phyloP scores from a whole-genome alignment of 2,113 vertebrate species.

The Circaetus cinerascens region DNA sequence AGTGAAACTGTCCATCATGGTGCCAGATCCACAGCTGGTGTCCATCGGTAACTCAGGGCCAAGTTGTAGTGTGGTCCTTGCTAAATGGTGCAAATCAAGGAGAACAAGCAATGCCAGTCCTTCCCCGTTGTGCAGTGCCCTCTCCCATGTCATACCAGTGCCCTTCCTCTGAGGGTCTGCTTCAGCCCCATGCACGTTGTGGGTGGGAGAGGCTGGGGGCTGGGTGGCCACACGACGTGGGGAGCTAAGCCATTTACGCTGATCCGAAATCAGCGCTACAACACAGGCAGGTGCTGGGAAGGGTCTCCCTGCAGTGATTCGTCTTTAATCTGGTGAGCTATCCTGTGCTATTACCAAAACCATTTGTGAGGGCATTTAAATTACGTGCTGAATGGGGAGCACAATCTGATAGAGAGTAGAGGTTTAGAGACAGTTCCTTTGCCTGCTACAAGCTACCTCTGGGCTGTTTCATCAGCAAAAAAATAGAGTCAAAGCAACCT shows the following conservation, averaged over 20 bases:
- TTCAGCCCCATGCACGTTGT: not conserved
- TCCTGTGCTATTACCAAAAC: not conserved
- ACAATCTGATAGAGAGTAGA: not conserved
- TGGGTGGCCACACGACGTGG: fast-evolving
- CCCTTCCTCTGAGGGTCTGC: not conserved
- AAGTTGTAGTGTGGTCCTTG: not conserved
- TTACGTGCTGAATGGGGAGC: not conserved
- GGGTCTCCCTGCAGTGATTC: not conserved
- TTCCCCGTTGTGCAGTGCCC: not conserved
- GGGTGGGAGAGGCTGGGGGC: not conserved
- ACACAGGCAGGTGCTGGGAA: not conserved
- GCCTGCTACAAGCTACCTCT: not conserved
- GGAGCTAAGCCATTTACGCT: not conserved
- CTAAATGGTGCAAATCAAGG: not conserved
- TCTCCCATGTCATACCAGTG: not conserved
- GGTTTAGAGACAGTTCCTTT: not conserved
- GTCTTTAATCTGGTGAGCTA: not conserved
- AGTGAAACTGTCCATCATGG: not conserved
- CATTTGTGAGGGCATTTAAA: not conserved
- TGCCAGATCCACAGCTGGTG: not conserved
- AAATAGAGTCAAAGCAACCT: not conserved
- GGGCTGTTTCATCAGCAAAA: not conserved
- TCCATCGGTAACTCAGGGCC: not conserved
- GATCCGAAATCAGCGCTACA: not conserved
- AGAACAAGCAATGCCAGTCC: too few species aligned